phyloP scores from a whole-genome alignment of 1,140 invertebrate species.

The Pinna nobilis region DNA sequence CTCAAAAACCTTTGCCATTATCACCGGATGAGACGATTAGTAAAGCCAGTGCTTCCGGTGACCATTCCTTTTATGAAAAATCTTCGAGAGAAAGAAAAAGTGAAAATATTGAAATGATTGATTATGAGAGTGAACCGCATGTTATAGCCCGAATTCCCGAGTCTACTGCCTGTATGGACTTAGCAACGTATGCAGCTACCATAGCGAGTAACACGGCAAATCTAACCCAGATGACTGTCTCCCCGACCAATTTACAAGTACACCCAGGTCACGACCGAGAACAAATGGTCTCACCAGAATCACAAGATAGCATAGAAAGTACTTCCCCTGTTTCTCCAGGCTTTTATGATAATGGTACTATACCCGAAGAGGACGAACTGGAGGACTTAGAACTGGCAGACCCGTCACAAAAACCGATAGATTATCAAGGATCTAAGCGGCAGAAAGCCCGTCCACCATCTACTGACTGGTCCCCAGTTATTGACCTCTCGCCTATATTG shows the following conservation, averaged over 20 bases:
- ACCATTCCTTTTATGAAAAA: slow-evolving; percentile 39
- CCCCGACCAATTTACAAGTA: slow-evolving; percentile 66
- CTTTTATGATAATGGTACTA: slow-evolving; percentile 61
- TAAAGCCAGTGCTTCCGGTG: slow-evolving; percentile 41
- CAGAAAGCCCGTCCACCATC: slow-evolving; percentile 72
- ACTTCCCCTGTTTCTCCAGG: slow-evolving; percentile 64
- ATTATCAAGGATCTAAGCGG: slow-evolving; percentile 70
- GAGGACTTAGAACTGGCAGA: slow-evolving; percentile 69
- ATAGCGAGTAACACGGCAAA: slow-evolving; percentile 72
- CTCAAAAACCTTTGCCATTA: slow-evolving; percentile 56
- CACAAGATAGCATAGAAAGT: slow-evolving; percentile 55
- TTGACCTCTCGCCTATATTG: slow-evolving; percentile 76
- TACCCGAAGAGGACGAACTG: slow-evolving; percentile 44
- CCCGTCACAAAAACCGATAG: slow-evolving; percentile 70
- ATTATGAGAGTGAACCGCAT: slow-evolving; percentile 18
- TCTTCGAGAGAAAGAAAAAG: slow-evolving; percentile 9
- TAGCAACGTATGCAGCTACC: slow-evolving; percentile 72
- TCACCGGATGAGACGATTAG: slow-evolving; percentile 64
- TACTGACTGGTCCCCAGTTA: slow-evolving; percentile 76
- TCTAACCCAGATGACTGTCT: slow-evolving; percentile 71
- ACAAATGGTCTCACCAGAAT: slow-evolving; percentile 60
- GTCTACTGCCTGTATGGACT: slow-evolving; percentile 62
- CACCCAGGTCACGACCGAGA: slow-evolving; percentile 46
- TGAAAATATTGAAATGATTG: not conserved
- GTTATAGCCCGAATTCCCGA: slow-evolving; percentile 36